These are phyloP conservation scores for Acrobasis repandana DNA, from an alignment of 2,888 invertebrate genomes.

Conservation along the genomic window DNA sequence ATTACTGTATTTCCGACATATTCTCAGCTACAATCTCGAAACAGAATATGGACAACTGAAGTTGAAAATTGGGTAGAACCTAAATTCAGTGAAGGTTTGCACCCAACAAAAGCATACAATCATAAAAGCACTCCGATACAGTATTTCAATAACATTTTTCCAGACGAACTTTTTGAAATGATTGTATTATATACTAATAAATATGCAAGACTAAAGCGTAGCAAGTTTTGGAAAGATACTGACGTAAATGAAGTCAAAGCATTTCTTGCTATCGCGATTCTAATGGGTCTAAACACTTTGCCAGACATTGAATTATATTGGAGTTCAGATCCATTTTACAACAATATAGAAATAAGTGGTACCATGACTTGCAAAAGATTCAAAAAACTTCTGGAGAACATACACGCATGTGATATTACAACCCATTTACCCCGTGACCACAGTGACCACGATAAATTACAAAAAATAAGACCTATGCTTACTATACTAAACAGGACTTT, in stretches of 20 bases:
- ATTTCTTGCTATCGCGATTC: too few species aligned
- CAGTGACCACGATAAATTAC: background rate
- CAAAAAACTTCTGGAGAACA: background rate
- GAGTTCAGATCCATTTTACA: background rate
- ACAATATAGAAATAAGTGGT: background rate
- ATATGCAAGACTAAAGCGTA: too few species aligned
- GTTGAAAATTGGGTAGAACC: conserved; percentile 14
- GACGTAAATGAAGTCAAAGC: too few species aligned
- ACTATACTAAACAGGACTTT: background rate
- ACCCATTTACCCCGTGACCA: background rate
- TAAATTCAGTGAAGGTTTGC: background rate
- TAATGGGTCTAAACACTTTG: too few species aligned
- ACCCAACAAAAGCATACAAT: too few species aligned
- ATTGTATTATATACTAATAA: too few species aligned
- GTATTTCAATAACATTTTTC: too few species aligned
- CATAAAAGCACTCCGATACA: too few species aligned
- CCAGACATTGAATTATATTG: too few species aligned
- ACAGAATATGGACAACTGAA: conserved; percentile 22
- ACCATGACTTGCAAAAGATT: background rate
- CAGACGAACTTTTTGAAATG: too few species aligned
- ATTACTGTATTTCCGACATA: conserved; percentile 2
- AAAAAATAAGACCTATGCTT: background rate
- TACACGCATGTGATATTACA: background rate
- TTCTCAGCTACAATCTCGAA: conserved; percentile 16
- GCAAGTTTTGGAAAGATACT: too few species aligned